Conservation (phyloP, 2,888 invertebrate species). For the Marasmarcha lunaedactyla region DNA sequence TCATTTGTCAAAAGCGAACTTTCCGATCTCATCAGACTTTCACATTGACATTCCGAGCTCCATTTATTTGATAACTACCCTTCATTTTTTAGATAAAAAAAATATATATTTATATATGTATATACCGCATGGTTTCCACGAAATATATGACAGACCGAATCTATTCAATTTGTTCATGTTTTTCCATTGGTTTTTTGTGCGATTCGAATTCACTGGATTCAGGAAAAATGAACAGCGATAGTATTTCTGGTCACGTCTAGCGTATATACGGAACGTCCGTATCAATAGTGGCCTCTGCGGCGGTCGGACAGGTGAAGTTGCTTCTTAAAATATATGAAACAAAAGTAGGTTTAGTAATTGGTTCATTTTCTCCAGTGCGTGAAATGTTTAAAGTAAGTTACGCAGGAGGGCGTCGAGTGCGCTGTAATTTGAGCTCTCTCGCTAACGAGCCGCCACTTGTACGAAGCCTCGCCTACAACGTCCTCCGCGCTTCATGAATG, state of each 20-base stretch:
- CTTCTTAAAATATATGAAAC: background rate
- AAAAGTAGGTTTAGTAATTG: background rate
- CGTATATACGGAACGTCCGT: background rate
- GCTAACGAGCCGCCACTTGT: conserved; percentile 58
- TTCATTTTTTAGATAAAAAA: too few relatives aligned
- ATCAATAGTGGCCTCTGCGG: background rate
- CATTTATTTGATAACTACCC: too few relatives aligned
- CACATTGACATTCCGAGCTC: too few relatives aligned
- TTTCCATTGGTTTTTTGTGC: background rate
- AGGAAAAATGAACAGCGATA: background rate
- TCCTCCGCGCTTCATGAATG: conserved; percentile 40
- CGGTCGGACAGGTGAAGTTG: background rate
- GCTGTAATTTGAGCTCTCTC: conserved; percentile 52
- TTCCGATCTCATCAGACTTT: too few relatives aligned
- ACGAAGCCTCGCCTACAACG: conserved; percentile 32
- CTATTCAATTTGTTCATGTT: conserved; percentile 1
- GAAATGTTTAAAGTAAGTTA: conserved; percentile 16
- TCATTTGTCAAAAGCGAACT: too few relatives aligned
- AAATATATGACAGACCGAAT: background rate
- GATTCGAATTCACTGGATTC: background rate
- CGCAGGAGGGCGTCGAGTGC: conserved; percentile 32
- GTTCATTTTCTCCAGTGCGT: background rate
- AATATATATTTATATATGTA: too few relatives aligned
- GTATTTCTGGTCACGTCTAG: background rate
- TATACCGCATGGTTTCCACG: too few relatives aligned